Percentiles rank a stretch among this genome's conserved stretches.
phyloP scores from a whole-genome alignment of 2,888 invertebrate species.

The Lacanobia oleracea region DNA sequence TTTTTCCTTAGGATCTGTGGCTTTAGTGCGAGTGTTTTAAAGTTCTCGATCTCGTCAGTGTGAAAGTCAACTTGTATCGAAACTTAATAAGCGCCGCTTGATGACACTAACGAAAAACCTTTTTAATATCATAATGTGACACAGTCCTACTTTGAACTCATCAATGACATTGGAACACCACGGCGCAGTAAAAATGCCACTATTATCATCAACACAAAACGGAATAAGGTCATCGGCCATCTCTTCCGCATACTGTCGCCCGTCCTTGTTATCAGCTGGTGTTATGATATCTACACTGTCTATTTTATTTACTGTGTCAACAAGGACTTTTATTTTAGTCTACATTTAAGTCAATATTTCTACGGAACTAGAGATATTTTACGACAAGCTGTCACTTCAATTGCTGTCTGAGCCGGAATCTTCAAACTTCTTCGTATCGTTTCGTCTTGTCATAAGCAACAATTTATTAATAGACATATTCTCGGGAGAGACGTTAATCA shows the following conservation, averaged over 20 bases:
- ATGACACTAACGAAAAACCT: no score
- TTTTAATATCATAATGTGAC: background rate
- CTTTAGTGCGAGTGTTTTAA: no score
- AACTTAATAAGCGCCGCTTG: no score
- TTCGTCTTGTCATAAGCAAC: background rate
- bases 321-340: slow-evolving; percentile 49
- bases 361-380: background rate
- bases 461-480: background rate
- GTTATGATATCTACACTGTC: slow-evolving; percentile 21
- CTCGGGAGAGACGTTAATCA: background rate
- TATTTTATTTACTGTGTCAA: slow-evolving; percentile 21
- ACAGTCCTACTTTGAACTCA: background rate
- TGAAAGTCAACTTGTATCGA: no score
- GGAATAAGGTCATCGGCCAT: slow-evolving; percentile 59
- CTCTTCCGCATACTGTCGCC: slow-evolving; percentile 52
- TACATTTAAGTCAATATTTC: background rate
- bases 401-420: background rate
- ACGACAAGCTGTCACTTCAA: background rate
- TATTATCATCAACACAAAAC: slow-evolving; percentile 27
- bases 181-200: slow-evolving; percentile 12
- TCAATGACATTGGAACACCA: slow-evolving; percentile 4
- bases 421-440: background rate
- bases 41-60: no score
- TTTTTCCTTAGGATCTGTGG: background rate
- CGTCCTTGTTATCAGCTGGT: slow-evolving; percentile 54